Evolutionary conservation across 2,797 vertebrate genomes (phyloP).

Genomic region (Dicrostonyx torquatus): DNA sequence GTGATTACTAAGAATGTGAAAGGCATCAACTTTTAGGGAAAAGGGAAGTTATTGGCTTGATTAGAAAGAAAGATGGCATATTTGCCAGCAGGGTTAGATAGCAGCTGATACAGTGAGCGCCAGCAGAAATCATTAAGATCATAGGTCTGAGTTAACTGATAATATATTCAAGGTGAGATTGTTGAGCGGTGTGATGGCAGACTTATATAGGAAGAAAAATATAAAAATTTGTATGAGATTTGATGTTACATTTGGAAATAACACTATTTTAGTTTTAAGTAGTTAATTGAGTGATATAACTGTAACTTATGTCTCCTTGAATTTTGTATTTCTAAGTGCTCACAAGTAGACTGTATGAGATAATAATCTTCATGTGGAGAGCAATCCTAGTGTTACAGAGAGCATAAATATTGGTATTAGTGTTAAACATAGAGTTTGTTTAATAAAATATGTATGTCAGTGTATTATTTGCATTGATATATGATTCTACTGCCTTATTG

Average conservation of each 20-base stretch:
- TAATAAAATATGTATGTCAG: neutral
- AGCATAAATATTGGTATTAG: neutral
- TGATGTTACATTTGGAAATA: neutral
- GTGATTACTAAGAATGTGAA: slow-evolving; percentile 36
- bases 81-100: neutral
- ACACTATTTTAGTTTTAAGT: neutral
- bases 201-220: slow-evolving; percentile 1
- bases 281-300: neutral
- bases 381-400: neutral
- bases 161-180: neutral
- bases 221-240: neutral
- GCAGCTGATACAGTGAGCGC: neutral
- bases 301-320: neutral
- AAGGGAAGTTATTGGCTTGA: neutral
- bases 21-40: neutral
- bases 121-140: neutral
- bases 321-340: neutral
- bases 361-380: neutral
- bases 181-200: neutral
- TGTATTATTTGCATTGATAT: neutral
- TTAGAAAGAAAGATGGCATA: neutral
- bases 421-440: neutral
- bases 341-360: neutral
- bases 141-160: neutral
- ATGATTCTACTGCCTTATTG: neutral